Base-by-base conservation (phyloP, 2,888 invertebrate genomes). In the Alviniconcha strummeri region DNA sequence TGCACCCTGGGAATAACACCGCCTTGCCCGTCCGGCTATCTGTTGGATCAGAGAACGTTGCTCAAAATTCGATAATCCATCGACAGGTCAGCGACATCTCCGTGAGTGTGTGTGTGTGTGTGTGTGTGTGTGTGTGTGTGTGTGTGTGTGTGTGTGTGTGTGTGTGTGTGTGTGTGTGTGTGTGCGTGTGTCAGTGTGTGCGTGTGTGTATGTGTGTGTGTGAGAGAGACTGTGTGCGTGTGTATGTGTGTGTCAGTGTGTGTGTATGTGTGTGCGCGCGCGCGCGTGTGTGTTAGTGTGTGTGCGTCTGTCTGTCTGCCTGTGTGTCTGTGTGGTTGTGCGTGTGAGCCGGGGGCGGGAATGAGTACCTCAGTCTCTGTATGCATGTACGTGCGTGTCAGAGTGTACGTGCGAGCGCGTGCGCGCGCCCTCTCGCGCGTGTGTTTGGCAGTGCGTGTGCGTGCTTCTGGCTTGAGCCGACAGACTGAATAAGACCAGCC, bases 81-180 rank as follows among this genome's bases (percentile, higher is more conserved):
- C 56, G 55, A 6, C 17, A 6, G n/a, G 5, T 56, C 19, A 9
- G 54, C 55, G 56, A 7, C 17, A 13, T 57, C 19, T n/a, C 9
- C 17, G 15, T 67, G 0, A 54, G 9, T 60, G 11, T 54, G 9
- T 64, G 9, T 64, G 11, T 36, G 36, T 36, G 36, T 36, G 36
- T 36, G 36, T 36, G 64, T 64, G 64, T 64, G 79, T 79, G 52
- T 36, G 17, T 64, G 52, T 9, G 55, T 11, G 36, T 67, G 36
- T 55, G 15, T 52, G 64, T 79, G 79, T 60, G 64, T 64, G 64
- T 79, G 79, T 64, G 79, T 54, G 79, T 67, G 36, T 67, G 52
- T 64, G 54, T 52, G 64, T 67, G 67, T 64, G n/a, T 36, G 36
- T 36, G 36, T 36, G 36, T 36, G 36, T 36, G 36, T 56, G 19